Evolutionary conservation across 2,888 invertebrate species (phyloP).

Genomic region (Carpatolechia fugitivella): DNA sequence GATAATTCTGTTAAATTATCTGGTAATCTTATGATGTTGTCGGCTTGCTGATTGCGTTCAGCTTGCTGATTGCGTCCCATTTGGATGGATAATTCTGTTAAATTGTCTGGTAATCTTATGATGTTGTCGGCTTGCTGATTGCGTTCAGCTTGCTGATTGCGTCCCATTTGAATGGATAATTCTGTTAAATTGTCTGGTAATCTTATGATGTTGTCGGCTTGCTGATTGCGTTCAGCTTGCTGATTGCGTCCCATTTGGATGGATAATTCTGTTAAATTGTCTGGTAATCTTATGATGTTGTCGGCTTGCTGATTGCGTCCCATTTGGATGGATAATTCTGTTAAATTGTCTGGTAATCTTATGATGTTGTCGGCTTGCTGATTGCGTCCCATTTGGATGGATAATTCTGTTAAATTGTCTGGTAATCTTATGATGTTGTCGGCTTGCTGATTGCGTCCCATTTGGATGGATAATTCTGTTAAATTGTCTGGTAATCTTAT

Average conservation of each 20-base stretch:
- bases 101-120: conserved; percentile 7
- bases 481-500: conserved; percentile 8
- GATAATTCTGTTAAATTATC: background rate
- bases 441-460: background rate
- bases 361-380: background rate
- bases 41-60: background rate
- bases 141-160: background rate
- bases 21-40: conserved; percentile 1
- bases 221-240: background rate
- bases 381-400: background rate
- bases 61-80: background rate
- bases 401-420: conserved; percentile 4
- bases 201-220: background rate
- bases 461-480: background rate
- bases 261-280: background rate
- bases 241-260: background rate
- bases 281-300: conserved; percentile 2
- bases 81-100: background rate
- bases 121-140: background rate
- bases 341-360: conserved; percentile 9
- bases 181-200: conserved; percentile 12
- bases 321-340: background rate
- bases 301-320: background rate
- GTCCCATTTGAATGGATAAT: background rate
- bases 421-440: background rate